These are phyloP conservation scores for Melipona bicolor DNA, from an alignment of 2,888 invertebrate genomes.

Conservation along the genomic window DNA sequence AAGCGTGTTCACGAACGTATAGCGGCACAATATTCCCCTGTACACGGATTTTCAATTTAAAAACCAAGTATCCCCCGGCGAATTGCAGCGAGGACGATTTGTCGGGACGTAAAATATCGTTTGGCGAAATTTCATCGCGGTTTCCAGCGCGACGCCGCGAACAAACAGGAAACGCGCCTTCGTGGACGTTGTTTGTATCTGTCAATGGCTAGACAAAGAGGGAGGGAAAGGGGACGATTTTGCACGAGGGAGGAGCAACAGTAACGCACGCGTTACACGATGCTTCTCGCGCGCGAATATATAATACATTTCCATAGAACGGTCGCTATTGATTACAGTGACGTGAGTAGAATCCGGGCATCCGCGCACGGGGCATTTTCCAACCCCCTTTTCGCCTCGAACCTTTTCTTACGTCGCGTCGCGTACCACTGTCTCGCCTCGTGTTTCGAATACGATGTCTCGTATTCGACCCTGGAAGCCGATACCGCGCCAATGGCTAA, in stretches of 20 bases:
- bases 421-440: constrained; percentile 36
- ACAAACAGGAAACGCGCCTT: constrained; percentile 38
- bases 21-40: no score
- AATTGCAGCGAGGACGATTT: constrained; percentile 11
- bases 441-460: constrained; percentile 66
- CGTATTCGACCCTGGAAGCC: constrained; percentile 34
- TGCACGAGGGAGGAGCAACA: constrained; percentile 16
- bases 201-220: constrained; percentile 9
- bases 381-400: constrained; percentile 37
- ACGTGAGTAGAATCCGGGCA: constrained; percentile 73
- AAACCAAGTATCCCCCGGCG: neutral
- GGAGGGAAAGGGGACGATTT: neutral
- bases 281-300: constrained; percentile 69
- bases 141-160: neutral
- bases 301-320: constrained; percentile 68
- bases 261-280: constrained; percentile 29
- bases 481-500: constrained; percentile 47
- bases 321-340: constrained; percentile 76
- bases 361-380: constrained; percentile 58
- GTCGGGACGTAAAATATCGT: neutral
- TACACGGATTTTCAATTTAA: constrained; percentile 8
- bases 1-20: no score
- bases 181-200: constrained; percentile 44
- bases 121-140: constrained; percentile 15
- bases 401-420: constrained; percentile 41